phyloP scores from a whole-genome alignment of 1,140 invertebrate species.

The Anagrus nilaparvatae region DNA sequence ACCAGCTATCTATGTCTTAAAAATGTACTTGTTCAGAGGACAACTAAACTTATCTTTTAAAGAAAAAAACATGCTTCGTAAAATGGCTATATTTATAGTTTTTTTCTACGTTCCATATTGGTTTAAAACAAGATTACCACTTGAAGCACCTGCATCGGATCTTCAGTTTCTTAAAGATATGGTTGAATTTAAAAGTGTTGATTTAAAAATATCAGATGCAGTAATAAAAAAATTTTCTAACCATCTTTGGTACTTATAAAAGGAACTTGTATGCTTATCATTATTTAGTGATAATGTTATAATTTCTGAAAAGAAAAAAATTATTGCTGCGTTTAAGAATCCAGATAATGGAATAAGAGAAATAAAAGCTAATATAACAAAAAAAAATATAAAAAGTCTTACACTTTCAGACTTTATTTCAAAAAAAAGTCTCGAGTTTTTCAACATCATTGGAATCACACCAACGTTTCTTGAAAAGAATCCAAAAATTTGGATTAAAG shows the following conservation, averaged over 20 bases:
- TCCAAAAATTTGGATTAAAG: slow-evolving; percentile 4
- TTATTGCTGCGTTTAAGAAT: slow-evolving; percentile 3
- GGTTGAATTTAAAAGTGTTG: slow-evolving; percentile 8
- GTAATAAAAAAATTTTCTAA: slow-evolving; percentile 16
- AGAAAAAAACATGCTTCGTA: background rate
- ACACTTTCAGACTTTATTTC: slow-evolving; percentile 5
- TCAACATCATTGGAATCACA: slow-evolving; percentile 3
- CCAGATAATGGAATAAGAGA: background rate
- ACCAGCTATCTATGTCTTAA: slow-evolving; percentile 31
- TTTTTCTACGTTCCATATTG: slow-evolving; percentile 5
- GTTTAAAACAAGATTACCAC: background rate
- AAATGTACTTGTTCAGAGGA: slow-evolving; percentile 22
- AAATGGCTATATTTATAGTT: slow-evolving; percentile 9
- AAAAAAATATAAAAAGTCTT: background rate
- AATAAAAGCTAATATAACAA: too few species aligned
- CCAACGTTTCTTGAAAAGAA: slow-evolving; percentile 8
- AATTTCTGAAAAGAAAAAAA: slow-evolving; percentile 15
- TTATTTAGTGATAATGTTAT: slow-evolving; percentile 22
- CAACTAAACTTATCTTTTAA: slow-evolving; percentile 1
- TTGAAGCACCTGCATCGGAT: slow-evolving; percentile 6
- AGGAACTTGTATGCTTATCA: slow-evolving; percentile 17
- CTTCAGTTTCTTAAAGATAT: slow-evolving; percentile 6
- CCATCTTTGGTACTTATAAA: slow-evolving; percentile 24
- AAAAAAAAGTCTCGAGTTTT: slow-evolving; percentile 1
- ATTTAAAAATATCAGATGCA: slow-evolving; percentile 13